Evolutionary conservation across 1,140 invertebrate genomes (phyloP), one percentile per base, ranked within the genome.

Genomic region (Agrilus planipennis): DNA sequence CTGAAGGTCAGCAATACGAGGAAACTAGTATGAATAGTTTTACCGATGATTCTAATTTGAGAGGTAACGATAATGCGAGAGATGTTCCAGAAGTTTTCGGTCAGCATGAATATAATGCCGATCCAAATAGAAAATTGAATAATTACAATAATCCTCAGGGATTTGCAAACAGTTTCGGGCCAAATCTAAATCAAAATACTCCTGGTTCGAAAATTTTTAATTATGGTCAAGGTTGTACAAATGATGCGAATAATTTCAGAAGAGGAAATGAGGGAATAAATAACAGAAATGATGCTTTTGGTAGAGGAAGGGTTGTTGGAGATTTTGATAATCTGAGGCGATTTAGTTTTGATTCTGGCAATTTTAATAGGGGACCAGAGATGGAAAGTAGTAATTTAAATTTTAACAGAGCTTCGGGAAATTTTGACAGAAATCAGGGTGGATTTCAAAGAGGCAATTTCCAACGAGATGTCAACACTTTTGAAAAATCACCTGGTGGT

Each of bases 371-470:
- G 18, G 29, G 14, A 2, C 12, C 21, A 4, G 18, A 36, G 5
- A 21, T n/a, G 9, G 20, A 21, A 9, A 27, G 23, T 27, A 39
- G 28, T 12, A 39, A n/a, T 5, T 4, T 7, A 21, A 11, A 4
- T 17, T 18, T 15, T 6, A 34, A 20, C n/a, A 4, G 32, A 34
- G 32, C 14, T 16, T 20, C 15, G 15, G 32, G 19, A 4, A 20
- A 20, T 22, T 20, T 32, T 10, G 18, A 25, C 5, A 30, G 42
- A 17, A n/a, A 30, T 27, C 5, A 17, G 1, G 23, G 20, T 39
- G 29, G 19, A 12, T 39, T 44, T 28, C 17, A 38, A 11, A 11
- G 15, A 12, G 42, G 35, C 17, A 17, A 37, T 39, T 43, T 43
- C 14, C 22, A 32, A 15, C 16, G 14, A 34, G 3, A 12, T 22